Percentiles rank a stretch among this genome's conserved stretches.
These are phyloP conservation scores for Pristis pectinata DNA, from an alignment of 2,797 vertebrate species.

Conservation along the genomic window DNA sequence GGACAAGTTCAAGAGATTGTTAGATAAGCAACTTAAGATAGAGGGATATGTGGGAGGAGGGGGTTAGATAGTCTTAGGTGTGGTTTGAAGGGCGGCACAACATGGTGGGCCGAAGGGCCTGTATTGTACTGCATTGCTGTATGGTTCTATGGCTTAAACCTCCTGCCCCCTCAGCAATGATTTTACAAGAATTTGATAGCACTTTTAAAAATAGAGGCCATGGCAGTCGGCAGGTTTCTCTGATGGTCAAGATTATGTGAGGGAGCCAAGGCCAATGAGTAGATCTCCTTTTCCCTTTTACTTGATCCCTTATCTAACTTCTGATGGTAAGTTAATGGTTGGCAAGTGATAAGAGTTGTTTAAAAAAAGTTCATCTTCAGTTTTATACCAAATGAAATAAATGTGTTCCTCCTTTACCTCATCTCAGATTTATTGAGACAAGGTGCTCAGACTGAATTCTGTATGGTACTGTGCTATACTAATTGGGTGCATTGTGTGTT, in stretches of 20 bases:
- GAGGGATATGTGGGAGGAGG: too few relatives aligned
- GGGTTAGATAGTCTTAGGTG: too few relatives aligned
- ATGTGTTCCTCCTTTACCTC: neutral
- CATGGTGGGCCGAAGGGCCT: too few relatives aligned
- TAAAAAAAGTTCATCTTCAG: neutral
- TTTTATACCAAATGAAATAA: neutral
- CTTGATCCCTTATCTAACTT: neutral
- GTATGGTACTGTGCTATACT: neutral
- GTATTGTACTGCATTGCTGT: too few relatives aligned
- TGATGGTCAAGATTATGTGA: neutral
- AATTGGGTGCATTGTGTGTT: neutral
- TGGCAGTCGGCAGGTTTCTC: neutral
- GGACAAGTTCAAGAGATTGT: too few relatives aligned
- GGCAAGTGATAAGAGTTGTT: neutral
- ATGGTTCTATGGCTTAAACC: too few relatives aligned
- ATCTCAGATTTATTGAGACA: neutral
- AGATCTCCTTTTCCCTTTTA: neutral
- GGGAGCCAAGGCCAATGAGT: neutral
- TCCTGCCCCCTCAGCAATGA: too few relatives aligned
- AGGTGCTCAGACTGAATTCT: neutral
- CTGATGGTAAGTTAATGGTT: neutral
- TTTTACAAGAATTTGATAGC: neutral
- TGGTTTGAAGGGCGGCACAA: too few relatives aligned
- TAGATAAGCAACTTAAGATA: too few relatives aligned
- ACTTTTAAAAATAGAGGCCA: neutral